Percentiles rank a stretch among this genome's conserved stretches.
These are phyloP conservation scores for Nibea albiflora DNA, from an alignment of 2,113 vertebrate species.

Conservation along the genomic window DNA sequence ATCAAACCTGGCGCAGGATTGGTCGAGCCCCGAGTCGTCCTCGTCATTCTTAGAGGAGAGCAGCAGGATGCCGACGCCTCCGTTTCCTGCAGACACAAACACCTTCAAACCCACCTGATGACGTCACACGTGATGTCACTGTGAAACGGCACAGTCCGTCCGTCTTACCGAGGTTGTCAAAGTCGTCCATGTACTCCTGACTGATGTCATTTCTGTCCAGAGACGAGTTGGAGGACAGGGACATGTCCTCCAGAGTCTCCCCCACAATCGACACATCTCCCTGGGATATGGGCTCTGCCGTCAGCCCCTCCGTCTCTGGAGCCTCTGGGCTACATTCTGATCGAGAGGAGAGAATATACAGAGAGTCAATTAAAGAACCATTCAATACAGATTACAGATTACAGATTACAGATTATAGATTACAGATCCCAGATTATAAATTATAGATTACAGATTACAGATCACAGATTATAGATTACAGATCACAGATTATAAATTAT, in stretches of 20 bases:
- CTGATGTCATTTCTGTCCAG: constrained; percentile 93
- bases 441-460: too few relatives aligned
- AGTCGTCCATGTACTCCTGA: constrained; percentile 96
- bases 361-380: too few relatives aligned
- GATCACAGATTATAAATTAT: too few relatives aligned
- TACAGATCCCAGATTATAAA: too few relatives aligned
- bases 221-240: constrained; percentile 93
- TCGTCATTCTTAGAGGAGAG: constrained; percentile 68
- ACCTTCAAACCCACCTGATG: too few relatives aligned
- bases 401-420: too few relatives aligned
- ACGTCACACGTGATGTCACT: too few relatives aligned
- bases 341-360: not conserved
- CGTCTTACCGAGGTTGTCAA: constrained; percentile 82
- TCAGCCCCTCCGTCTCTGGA: constrained; percentile 42
- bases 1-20: constrained; percentile 59
- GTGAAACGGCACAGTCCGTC: too few relatives aligned
- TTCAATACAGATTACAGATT: too few relatives aligned
- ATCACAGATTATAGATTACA: too few relatives aligned
- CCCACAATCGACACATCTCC: constrained; percentile 81
- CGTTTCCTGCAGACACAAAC: constrained; percentile 61
- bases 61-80: constrained; percentile 67
- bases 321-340: constrained; percentile 46
- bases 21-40: constrained; percentile 71
- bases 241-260: constrained; percentile 95
- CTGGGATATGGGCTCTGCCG: constrained; percentile 3